Evolutionary conservation across 1,140 invertebrate genomes (phyloP).

Genomic region (Drosophila jambulina): DNA sequence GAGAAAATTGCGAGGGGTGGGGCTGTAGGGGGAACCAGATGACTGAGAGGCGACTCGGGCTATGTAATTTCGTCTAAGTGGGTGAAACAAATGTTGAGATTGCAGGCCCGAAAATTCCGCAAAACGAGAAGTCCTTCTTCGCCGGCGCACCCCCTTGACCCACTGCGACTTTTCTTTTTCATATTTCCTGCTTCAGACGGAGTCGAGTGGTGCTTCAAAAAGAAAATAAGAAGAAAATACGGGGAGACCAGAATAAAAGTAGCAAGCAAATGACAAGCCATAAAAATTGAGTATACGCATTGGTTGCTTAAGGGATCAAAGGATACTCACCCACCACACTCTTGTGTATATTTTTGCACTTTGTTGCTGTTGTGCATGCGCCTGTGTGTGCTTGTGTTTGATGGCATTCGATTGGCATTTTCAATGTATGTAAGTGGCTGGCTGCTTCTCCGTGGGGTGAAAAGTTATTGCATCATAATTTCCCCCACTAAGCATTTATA

Average conservation of each 20-base stretch:
- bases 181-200: conserved; percentile 63
- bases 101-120: conserved; percentile 61
- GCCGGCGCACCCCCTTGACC: conserved; percentile 44
- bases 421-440: conserved; percentile 64
- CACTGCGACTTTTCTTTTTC: conserved; percentile 35
- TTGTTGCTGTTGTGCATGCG: not conserved
- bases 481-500: conserved; percentile 61
- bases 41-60: conserved; percentile 43
- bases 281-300: conserved; percentile 81
- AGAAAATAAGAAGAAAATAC: not conserved
- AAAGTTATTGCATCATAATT: conserved; percentile 75
- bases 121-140: conserved; percentile 21
- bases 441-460: conserved; percentile 4
- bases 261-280: conserved; percentile 71
- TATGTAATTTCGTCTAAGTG: conserved; percentile 72
- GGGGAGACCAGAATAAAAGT: conserved; percentile 1
- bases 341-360: conserved; percentile 7
- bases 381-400: conserved; percentile 18
- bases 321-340: conserved; percentile 25
- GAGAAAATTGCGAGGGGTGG: not conserved
- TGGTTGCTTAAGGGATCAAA: conserved; percentile 75
- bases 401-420: conserved; percentile 47
- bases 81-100: conserved; percentile 75
- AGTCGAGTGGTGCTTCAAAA: conserved; percentile 23
- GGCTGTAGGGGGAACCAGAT: not conserved